Conservation (phyloP, 2,797 vertebrate species). For the Periparus ater region DNA sequence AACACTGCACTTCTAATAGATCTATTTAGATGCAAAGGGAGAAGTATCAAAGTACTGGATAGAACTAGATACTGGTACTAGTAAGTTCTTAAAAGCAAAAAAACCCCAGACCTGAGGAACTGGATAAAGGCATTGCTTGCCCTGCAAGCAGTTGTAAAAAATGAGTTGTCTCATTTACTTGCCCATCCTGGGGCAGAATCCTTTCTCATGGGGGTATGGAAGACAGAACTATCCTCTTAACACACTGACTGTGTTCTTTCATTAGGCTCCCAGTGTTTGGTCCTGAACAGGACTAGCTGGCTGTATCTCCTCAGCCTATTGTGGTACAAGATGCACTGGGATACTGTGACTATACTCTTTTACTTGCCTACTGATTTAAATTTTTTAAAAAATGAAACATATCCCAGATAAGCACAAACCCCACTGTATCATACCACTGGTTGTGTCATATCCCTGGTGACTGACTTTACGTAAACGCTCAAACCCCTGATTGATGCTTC, state of each 20-base stretch:
- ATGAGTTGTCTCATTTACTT: not conserved
- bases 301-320: not conserved
- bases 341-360: not conserved
- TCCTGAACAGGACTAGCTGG: not conserved
- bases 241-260: not conserved
- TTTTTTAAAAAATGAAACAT: accelerated
- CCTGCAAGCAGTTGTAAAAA: no score
- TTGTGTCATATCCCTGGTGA: conserved; percentile 86
- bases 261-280: not conserved
- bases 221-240: not conserved
- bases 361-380: not conserved
- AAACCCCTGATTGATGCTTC: conserved; percentile 89
- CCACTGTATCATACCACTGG: conserved; percentile 79
- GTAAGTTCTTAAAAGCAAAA: not conserved
- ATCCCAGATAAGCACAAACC: not conserved
- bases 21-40: not conserved
- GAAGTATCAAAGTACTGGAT: not conserved
- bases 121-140: not conserved
- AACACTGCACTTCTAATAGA: not conserved
- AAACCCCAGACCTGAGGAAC: accelerated
- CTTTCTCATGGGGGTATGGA: not conserved
- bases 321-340: not conserved
- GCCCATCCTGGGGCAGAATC: not conserved
- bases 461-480: conserved; percentile 91
- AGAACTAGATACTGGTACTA: not conserved